A percentile compares a stretch with the other conserved stretches of the same genome.
These are phyloP conservation scores for Montipora efflorescens DNA, from an alignment of 64 coral and sea anemone species.

Conservation along the genomic window DNA sequence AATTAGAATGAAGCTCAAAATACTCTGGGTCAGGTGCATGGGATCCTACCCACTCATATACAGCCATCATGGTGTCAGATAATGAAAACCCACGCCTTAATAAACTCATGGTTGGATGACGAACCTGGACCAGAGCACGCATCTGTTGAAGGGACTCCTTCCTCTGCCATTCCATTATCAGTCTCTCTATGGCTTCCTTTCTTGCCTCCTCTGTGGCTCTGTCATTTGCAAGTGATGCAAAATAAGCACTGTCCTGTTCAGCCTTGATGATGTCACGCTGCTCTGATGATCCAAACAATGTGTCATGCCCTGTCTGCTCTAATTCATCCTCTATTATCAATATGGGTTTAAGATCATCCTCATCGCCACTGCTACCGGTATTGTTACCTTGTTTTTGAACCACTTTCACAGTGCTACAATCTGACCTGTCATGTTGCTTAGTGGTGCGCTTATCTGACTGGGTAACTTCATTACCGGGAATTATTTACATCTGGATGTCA, in stretches of 20 bases:
- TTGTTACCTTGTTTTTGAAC: background rate
- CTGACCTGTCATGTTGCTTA: too few relatives aligned
- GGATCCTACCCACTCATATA: slow-evolving; percentile 16
- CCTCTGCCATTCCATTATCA: background rate
- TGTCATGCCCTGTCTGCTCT: background rate
- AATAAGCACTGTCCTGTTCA: background rate
- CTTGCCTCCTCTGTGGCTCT: background rate
- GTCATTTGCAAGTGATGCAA: background rate
- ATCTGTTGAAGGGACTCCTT: slow-evolving; percentile 7
- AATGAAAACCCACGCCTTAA: slow-evolving; percentile 1
- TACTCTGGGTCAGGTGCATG: slow-evolving; percentile 6
- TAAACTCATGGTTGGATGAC: slow-evolving; percentile 1
- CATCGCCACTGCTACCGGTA: background rate
- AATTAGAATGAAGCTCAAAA: slow-evolving; percentile 24
- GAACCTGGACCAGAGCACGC: background rate
- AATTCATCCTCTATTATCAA: background rate
- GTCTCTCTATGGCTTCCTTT: background rate
- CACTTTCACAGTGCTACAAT: background rate
- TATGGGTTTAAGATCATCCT: background rate
- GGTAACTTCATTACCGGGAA: background rate
- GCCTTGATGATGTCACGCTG: slow-evolving; percentile 1
- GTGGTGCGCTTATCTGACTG: background rate
- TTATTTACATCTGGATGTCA: background rate
- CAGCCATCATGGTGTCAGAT: background rate
- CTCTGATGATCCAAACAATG: slow-evolving; percentile 7